These are phyloP conservation scores for Mactra quadrangularis DNA, from an alignment of 1,140 invertebrate species.

Conservation along the genomic window DNA sequence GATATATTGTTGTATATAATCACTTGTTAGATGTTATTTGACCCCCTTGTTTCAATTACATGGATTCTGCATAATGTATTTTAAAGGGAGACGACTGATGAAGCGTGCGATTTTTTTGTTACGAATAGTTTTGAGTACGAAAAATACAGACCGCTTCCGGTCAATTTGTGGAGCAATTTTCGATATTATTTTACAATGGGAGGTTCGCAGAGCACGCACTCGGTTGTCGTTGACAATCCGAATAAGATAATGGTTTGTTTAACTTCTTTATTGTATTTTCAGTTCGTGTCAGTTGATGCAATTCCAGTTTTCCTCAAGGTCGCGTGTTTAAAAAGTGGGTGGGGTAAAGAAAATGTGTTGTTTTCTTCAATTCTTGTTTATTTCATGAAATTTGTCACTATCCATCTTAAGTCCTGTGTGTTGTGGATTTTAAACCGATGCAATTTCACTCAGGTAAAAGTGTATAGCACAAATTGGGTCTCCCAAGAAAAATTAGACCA, in stretches of 20 bases:
- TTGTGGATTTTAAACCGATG: not conserved
- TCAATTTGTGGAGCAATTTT: not conserved
- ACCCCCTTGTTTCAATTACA: no score
- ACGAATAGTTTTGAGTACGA: no score
- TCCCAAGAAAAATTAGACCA: not conserved
- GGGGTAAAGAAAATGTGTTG: conserved; percentile 2
- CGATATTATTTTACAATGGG: not conserved
- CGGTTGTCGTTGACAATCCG: conserved; percentile 12
- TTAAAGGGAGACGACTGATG: no score
- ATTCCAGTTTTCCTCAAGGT: conserved; percentile 7
- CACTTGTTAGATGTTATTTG: no score
- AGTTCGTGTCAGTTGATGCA: not conserved
- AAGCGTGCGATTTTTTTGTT: no score
- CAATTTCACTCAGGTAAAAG: not conserved
- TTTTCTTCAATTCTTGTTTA: not conserved
- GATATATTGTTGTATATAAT: no score
- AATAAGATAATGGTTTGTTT: not conserved
- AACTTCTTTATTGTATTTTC: not conserved
- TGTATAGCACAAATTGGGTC: not conserved
- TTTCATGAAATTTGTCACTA: not conserved
- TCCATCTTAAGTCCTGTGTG: not conserved
- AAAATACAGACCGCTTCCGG: conserved; percentile 10
- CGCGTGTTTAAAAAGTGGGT: not conserved
- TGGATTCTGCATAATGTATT: no score
- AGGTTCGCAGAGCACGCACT: conserved; percentile 14